Evolutionary conservation across 2,797 vertebrate genomes (phyloP).

Genomic region (Anabas testudineus): DNA sequence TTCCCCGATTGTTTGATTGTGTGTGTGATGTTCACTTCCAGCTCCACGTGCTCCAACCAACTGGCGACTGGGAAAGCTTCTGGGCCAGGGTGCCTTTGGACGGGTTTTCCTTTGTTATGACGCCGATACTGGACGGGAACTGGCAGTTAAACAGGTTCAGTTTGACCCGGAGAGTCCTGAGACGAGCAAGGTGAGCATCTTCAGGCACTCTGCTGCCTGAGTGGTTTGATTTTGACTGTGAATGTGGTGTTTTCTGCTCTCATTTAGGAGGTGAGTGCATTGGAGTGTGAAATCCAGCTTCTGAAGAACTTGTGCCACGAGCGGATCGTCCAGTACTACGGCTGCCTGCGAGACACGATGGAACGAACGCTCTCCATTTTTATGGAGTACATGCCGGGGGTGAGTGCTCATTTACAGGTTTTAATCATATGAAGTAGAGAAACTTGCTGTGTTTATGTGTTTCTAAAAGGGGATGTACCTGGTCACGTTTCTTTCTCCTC

Average conservation of each 20-base stretch:
- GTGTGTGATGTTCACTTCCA: conserved; percentile 53
- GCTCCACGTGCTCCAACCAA: conserved; percentile 97
- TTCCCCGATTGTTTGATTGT: background rate
- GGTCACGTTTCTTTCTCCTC: background rate
- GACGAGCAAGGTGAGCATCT: conserved; percentile 93
- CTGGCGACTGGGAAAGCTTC: conserved; percentile 96
- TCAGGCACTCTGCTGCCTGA: too few species aligned
- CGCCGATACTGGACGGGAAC: conserved; percentile 94
- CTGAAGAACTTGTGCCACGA: conserved; percentile 97
- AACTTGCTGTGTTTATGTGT: background rate
- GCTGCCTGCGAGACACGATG: conserved; percentile 92
- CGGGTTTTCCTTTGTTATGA: conserved; percentile 97
- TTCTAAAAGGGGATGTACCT: too few species aligned
- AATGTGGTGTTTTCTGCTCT: conserved; percentile 16
- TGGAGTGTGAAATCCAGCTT: conserved; percentile 99
- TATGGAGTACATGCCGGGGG: conserved; percentile 99
- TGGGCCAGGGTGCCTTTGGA: conserved; percentile 98
- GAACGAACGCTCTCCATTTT: conserved; percentile 98
- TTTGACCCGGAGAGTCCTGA: conserved; percentile 98
- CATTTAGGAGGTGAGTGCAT: conserved; percentile 93
- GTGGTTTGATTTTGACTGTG: too few species aligned
- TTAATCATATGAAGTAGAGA: too few species aligned
- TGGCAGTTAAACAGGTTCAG: conserved; percentile 98
- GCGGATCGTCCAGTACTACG: conserved; percentile 98
- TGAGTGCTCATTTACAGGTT: conserved; percentile 71